Base-by-base conservation (phyloP, 2,113 vertebrate genomes). In the Chascanopsetta lugubris region DNA sequence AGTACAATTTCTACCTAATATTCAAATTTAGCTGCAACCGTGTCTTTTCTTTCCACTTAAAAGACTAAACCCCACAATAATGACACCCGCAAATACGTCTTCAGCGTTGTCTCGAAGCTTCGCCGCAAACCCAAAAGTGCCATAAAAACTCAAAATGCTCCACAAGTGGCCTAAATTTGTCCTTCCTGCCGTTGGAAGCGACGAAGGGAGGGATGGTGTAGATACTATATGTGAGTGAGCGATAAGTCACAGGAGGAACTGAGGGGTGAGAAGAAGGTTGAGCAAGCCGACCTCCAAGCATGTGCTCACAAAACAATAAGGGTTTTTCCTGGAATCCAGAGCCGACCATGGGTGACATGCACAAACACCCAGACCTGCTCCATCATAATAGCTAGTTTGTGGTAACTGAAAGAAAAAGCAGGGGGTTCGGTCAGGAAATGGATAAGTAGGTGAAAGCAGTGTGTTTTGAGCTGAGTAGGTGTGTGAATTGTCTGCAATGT, bases 381-480 rank as follows among this genome's bases (percentile, higher is more conserved):
- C n/a, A 11, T 65, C 54, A 40, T 85, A 82, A 83, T 61, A 77
- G 66, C 73, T 79, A 57, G 63, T 80, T 80, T 83, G 75, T 13
- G 24, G 63, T 75, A 72, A 72, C 72, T 63, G 53, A 76, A 81
- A 38, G 34, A 72, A 84, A 81, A 72, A 84, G 79, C 77, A 46
- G 72, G 43, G 54, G 66, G 65, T 72, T 80, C 20, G 49, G 53
- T 24, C 72, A 84, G 84, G 79, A 87, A 86, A 47, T 30, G 59
- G 59, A 58, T 61, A 72, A 72, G 78, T 73, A 69, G 66, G 59
- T 87, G 73, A 85, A 67, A 22, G 27, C 32, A 20, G 53, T 46
- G 42, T 51, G 53, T 75, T 77, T 58, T 61, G 40, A 71, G 56
- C 27, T 78, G 54, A 75, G 72, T 79, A 61, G 48, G 74, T 69